Conservation (phyloP, 2,113 vertebrate species). For the Salvelinus alpinus region DNA sequence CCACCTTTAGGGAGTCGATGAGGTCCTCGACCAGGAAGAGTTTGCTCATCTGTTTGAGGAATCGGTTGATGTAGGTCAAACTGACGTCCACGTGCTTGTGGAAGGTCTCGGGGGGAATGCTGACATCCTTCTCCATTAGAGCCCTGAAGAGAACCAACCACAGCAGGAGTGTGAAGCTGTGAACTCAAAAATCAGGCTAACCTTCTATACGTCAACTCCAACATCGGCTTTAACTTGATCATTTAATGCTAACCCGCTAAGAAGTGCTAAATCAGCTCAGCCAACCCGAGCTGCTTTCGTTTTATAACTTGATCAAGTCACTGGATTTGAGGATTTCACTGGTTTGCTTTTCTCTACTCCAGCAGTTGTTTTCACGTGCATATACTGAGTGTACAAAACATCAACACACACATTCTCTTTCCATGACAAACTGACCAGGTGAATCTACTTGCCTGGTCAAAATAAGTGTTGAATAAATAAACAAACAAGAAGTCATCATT, state of each 20-base stretch:
- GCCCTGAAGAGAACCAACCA: constrained; percentile 56
- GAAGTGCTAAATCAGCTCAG: not conserved
- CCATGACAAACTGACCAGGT: too few relatives aligned
- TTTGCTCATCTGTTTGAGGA: constrained; percentile 81
- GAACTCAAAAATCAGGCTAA: constrained; percentile 23
- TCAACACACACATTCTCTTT: too few relatives aligned
- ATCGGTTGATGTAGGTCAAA: constrained; percentile 82
- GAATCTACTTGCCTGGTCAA: too few relatives aligned
- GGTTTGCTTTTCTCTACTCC: too few relatives aligned
- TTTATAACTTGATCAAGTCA: too few relatives aligned
- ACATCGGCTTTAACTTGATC: not conserved
- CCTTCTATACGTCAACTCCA: not conserved
- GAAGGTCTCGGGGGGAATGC: constrained; percentile 84
- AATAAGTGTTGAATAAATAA: too few relatives aligned
- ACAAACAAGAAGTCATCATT: too few relatives aligned
- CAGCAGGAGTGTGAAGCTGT: constrained; percentile 5
- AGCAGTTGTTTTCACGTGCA: too few relatives aligned
- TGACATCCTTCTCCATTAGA: constrained; percentile 84
- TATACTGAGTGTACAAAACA: too few relatives aligned
- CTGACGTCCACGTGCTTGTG: constrained; percentile 81
- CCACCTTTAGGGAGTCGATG: constrained; percentile 90
- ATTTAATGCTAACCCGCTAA: not conserved
- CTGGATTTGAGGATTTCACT: too few relatives aligned
- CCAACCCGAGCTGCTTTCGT: not conserved
- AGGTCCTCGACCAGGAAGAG: constrained; percentile 92